Conservation (phyloP, 2,113 vertebrate species). For the Epinephelus lanceolatus region DNA sequence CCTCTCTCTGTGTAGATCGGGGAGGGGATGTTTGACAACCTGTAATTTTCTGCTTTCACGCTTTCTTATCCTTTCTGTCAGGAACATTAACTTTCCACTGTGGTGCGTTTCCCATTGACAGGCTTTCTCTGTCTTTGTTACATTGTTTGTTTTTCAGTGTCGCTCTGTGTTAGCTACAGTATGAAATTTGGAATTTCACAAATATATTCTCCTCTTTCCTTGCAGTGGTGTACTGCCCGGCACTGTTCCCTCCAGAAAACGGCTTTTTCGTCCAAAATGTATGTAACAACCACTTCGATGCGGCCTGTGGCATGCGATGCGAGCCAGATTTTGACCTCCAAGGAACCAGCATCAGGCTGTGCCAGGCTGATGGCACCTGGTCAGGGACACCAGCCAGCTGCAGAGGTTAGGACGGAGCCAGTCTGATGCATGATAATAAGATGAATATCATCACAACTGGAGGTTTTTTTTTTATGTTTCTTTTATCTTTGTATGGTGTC, state of each 20-base stretch:
- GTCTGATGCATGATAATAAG: neutral
- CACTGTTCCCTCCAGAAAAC: constrained; percentile 90
- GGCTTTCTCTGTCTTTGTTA: constrained; percentile 2
- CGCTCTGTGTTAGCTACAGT: neutral
- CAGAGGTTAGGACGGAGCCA: constrained; percentile 84
- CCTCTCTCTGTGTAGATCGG: neutral
- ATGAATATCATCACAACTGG: neutral
- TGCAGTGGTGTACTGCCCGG: constrained; percentile 90
- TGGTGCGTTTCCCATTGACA: constrained; percentile 15
- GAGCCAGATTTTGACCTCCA: constrained; percentile 92
- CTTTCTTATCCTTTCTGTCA: constrained; percentile 36
- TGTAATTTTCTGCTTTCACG: constrained; percentile 47
- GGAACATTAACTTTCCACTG: constrained; percentile 43
- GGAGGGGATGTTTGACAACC: constrained; percentile 44
- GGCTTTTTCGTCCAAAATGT: constrained; percentile 95
- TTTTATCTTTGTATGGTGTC: neutral
- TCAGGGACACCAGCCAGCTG: constrained; percentile 90
- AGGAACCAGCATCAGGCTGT: constrained; percentile 92
- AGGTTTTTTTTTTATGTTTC: neutral
- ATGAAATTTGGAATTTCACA: neutral
- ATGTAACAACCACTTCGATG: constrained; percentile 95
- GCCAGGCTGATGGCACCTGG: constrained; percentile 92
- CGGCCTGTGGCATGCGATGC: constrained; percentile 94
- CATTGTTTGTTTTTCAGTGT: neutral
- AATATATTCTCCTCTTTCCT: no score